Base-by-base conservation (phyloP, 2,888 invertebrate species). In the Leptinotarsa peninsularis region DNA sequence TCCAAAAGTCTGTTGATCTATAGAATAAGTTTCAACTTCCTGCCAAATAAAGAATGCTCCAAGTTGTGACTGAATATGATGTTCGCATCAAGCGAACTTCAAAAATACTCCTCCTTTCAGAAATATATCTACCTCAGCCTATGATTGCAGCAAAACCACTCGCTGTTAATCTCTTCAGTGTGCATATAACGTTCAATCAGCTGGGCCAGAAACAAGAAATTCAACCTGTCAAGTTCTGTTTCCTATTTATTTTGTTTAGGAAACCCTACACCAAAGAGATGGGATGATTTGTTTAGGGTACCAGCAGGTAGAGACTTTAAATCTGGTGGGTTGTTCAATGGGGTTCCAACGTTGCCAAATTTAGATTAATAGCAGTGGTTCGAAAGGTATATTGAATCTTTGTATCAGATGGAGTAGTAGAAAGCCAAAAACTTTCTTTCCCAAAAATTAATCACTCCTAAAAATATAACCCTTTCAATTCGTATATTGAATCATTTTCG, bases 191-290 rank as follows among this genome's bases (percentile, higher is more conserved):
- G 18, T 56, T 56, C 69, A 21, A 69, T 69, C 69, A 69, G 69
- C 33, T 69, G 56, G 43, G 43, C 69, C 54, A 69, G 21, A 66
- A 66, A 72, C 43, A 27, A 68, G 63, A 75, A 72, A 72, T 68
- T 66, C 68, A 73, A 74, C 76, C 76, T 76, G 76, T 71, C 76
- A 76, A 54, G 63, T 63, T 71, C 60, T 56, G 56, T 56, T 71
- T 67, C 73, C 67, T 71, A 68, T 76, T 76, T 74, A 76, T 76
- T 76, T 76, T 76, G 58, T 71, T 73, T 49, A 74, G 66, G 76
- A 76, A 76, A 76, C 71, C 73, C 76, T 68, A 76, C 60, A 76
- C 76, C 54, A 56, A 60, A 68, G 66, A 75, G 60, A 67, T 67
- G 60, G 75, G 75, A 75, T 75, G 75, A 63, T 63, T 63, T 63